Evolutionary conservation across 2,888 invertebrate species (phyloP), one percentile per base, ranked within the genome.

Genomic region (Drosophila lacicola): DNA sequence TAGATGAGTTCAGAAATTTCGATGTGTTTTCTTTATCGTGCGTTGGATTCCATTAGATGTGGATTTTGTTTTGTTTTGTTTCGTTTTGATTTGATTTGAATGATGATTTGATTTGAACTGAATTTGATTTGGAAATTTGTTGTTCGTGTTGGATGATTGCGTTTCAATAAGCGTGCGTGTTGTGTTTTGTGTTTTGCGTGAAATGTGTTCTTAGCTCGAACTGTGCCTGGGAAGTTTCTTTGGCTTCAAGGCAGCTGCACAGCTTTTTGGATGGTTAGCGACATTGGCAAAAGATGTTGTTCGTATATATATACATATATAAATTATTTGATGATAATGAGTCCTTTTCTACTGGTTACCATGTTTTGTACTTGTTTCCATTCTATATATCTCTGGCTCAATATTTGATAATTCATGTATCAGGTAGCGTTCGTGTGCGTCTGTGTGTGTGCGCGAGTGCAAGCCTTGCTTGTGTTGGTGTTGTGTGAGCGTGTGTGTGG

Each of bases 361-460:
- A 36, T 17, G 41, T 9, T 36, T 53, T 61, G 53, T 53, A 53
- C 46, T 65, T 47, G 17, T 41, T 39, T 36, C 34, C 19, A 33
- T 13, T 50, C 25, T 2, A 17, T 51, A 2, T 21, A 25, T 29
- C 29, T 29, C 8, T 29, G 29, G 29, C 29, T 29, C 29, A 29
- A 29, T 29, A 29, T 29, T 29, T 29, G 8, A 29, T 8, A 29
- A 29, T 29, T 29, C 29, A 29, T 8, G 25, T 39, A 42, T 9
- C 37, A 51, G 34, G 34, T 19, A n/a, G 45, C 34, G 11, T 51
- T 10, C 19, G 19, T 19, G 42, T 42, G 11, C 17, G 42, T 49
- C 3, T 41, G 45, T 39, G 10, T 33, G 13, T 21, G 29, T 11
- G 33, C 41, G 34, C 19, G 1, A 17, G 17, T 17, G 25, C 25